Percentiles rank a stretch among this genome's conserved stretches.
phyloP scores from a whole-genome alignment of 1,140 invertebrate genomes.

The Sycophaga agraensis region DNA sequence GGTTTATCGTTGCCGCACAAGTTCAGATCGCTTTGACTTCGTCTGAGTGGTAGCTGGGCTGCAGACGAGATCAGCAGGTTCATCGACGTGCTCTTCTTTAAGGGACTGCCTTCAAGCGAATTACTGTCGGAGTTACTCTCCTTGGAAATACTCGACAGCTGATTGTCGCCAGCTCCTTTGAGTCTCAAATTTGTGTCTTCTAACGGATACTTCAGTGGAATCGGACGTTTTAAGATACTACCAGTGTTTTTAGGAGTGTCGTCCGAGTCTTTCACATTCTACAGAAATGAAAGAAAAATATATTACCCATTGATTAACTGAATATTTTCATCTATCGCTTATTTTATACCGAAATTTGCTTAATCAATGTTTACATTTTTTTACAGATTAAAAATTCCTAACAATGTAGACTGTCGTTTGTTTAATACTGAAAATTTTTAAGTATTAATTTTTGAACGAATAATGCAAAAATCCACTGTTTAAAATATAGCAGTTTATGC shows the following conservation, averaged over 20 bases:
- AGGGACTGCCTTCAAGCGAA: neutral
- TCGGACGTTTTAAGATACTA: conserved; percentile 33
- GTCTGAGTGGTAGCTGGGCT: conserved; percentile 37
- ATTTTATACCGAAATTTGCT: neutral
- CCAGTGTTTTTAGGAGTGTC: conserved; percentile 34
- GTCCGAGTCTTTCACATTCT: neutral
- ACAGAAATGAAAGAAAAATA: neutral
- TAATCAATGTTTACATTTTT: neutral
- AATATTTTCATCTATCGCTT: neutral
- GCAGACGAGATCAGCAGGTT: conserved; percentile 38
- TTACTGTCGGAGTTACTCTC: neutral
- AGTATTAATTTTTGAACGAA: no score
- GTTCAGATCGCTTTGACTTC: conserved; percentile 54
- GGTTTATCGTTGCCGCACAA: conserved; percentile 40
- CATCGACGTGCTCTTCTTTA: conserved; percentile 54
- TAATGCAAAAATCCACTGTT: no score
- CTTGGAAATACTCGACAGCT: neutral
- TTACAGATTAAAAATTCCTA: no score
- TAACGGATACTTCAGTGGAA: conserved; percentile 30
- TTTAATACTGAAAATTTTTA: no score
- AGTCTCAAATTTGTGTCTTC: conserved; percentile 12
- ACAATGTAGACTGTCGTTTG: no score
- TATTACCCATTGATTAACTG: neutral
- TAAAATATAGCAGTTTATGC: no score
- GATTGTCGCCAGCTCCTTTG: no score